Base-by-base conservation (phyloP, 2,797 vertebrate genomes). In the Gymnopithys bicolor region DNA sequence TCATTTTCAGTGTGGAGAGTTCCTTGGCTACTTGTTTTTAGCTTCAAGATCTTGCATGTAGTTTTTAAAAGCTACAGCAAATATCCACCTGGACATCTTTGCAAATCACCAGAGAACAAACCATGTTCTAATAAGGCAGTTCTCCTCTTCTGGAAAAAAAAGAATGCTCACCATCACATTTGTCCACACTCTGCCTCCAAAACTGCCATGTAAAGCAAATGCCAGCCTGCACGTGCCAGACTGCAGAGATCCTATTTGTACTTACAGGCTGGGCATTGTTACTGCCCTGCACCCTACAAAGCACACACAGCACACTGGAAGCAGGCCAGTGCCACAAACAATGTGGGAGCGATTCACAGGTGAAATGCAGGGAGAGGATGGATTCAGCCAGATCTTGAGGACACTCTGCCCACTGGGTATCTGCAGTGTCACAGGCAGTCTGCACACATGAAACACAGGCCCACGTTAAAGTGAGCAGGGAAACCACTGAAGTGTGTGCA, bases 331-430 rank as follows among this genome's bases (percentile, higher is more conserved):
- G 22, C 63, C 83, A 76, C 86, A 93, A 94, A 93, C 88, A 91
- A 88, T 49, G 78, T 5, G 30, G 74, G 52, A 93, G 77, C 10
- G 2, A 76, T 73, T 89, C 85, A 84, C 87, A 93, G 87, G 95
- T 95, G 87, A 87, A 94, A 90, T 73, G 74, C 46, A 88, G 73
- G 49, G 80, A 94, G 78, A 91, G 55, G 87, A 96, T 56, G 77
- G 89, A 88, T 87, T 81, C 71, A 86, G 74, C 73, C 85, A 75
- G 70, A 59, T 73, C 62, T 67, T n/a, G 48, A 93, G 70, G 87
- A 91, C 52, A 25, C 30, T 30, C 28, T 79, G 85, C n/a, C 37
- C 37, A 28, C 1, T 62, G 56, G 62, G 6, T 64, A 68, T 51
- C 37, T 91, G 80, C 52, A 60, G 74, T 94, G 70, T 76, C 48